A percentile compares a stretch with the other conserved stretches of the same genome.
Evolutionary conservation across 2,888 invertebrate species (phyloP).

Genomic region (Trichopria drosophilae): DNA sequence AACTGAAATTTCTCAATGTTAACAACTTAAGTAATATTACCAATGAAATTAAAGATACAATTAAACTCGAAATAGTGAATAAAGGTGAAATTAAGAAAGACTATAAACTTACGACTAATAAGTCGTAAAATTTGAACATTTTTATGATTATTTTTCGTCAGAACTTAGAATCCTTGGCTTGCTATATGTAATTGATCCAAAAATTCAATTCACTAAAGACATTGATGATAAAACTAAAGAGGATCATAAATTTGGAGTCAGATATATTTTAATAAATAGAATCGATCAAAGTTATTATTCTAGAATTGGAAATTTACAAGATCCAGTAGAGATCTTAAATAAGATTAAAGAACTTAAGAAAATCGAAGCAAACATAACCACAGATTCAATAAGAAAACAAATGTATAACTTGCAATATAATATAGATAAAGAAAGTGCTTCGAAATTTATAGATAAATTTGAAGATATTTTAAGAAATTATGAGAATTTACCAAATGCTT

Average conservation of each 20-base stretch:
- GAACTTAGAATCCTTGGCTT: constrained; percentile 5
- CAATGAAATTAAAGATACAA: constrained; percentile 11
- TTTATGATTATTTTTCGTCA: constrained; percentile 14
- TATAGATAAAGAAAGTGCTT: constrained; percentile 19
- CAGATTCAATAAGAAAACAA: constrained; percentile 15
- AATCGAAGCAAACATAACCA: constrained; percentile 19
- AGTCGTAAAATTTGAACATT: constrained; percentile 15
- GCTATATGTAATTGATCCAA: constrained; percentile 2
- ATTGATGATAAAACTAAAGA: not conserved
- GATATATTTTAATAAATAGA: not conserved
- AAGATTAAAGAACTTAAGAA: constrained; percentile 22
- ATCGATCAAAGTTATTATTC: not conserved
- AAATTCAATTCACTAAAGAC: not conserved
- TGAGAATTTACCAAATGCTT: constrained; percentile 6
- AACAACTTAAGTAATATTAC: too few species aligned
- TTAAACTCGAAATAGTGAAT: constrained; percentile 8
- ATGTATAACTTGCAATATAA: constrained; percentile 15
- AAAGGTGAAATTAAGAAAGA: constrained; percentile 17
- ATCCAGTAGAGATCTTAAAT: constrained; percentile 16
- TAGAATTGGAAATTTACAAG: not conserved
- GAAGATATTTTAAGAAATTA: constrained; percentile 21
- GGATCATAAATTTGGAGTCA: not conserved
- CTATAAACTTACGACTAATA: constrained; percentile 16
- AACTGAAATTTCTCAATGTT: too few species aligned
- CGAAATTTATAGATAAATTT: constrained; percentile 23